phyloP scores from a whole-genome alignment of 2,888 invertebrate genomes.

The Meiosimyza decipiens region DNA sequence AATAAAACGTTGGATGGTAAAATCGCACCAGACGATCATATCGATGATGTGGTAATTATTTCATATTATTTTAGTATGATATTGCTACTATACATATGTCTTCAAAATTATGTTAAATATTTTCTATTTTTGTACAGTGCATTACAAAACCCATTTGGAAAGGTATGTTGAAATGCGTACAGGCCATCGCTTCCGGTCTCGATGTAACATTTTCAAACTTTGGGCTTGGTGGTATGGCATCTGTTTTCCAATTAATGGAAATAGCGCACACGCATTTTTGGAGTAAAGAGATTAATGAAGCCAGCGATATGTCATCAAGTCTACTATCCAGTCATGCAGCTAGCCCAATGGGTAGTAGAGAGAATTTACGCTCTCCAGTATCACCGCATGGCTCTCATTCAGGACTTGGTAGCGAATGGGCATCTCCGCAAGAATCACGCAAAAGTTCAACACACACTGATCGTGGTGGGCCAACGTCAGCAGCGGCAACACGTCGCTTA shows the following conservation, averaged over 20 bases:
- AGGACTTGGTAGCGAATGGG: conserved; percentile 68
- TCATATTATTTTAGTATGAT: not conserved
- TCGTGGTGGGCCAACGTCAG: conserved; percentile 46
- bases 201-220: conserved; percentile 93
- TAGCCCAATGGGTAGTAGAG: conserved; percentile 75
- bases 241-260: conserved; percentile 96
- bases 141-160: conserved; percentile 93
- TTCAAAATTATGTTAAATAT: no score
- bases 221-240: conserved; percentile 96
- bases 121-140: conserved; percentile 69
- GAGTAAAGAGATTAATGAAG: conserved; percentile 83
- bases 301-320: conserved; percentile 68
- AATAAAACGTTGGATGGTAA: conserved; percentile 94
- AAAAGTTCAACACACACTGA: conserved; percentile 64
- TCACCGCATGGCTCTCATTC: conserved; percentile 67
- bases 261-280: conserved; percentile 99
- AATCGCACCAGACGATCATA: conserved; percentile 94
- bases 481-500: conserved; percentile 68
- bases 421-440: conserved; percentile 74
- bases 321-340: conserved; percentile 64
- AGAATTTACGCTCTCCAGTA: conserved; percentile 75
- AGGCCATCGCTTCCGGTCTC: conserved; percentile 89
- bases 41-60: conserved; percentile 92
- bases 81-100: no score
- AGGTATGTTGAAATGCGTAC: conserved; percentile 93